phyloP scores from a whole-genome alignment of 2,113 vertebrate species.

The Prochilodus magdalenae region DNA sequence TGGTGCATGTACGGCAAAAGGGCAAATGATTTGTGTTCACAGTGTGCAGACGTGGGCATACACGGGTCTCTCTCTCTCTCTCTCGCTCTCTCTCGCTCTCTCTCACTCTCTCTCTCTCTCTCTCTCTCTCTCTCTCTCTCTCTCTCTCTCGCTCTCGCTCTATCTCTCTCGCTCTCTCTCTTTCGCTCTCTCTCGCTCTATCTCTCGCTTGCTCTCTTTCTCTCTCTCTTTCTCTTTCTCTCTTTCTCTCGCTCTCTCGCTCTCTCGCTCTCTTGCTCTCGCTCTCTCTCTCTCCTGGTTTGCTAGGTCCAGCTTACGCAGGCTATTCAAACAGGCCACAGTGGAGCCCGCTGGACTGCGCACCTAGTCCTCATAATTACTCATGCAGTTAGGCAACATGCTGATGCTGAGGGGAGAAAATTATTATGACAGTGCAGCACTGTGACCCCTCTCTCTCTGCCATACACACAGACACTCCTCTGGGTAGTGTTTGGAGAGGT shows the following conservation, averaged over 20 bases:
- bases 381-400: constrained; percentile 44
- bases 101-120: constrained; percentile 5
- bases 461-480: constrained; percentile 30
- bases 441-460: constrained; percentile 15
- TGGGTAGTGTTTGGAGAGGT: constrained; percentile 2
- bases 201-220: not conserved
- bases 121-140: constrained; percentile 19
- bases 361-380: constrained; percentile 46
- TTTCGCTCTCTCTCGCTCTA: constrained; percentile 23
- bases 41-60: no score
- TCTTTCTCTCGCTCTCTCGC: not conserved
- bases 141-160: no score
- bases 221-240: no score
- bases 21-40: no score
- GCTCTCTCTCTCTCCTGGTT: constrained; percentile 38
- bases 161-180: constrained; percentile 2
- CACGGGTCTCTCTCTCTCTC: no score
- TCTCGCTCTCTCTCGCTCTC: not conserved
- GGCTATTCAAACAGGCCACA: constrained; percentile 52
- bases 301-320: constrained; percentile 43
- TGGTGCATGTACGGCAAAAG: no score
- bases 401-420: constrained; percentile 53
- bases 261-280: not conserved
- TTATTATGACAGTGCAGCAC: constrained; percentile 48
- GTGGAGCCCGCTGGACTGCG: constrained; percentile 39